A percentile compares a stretch with the other conserved stretches of the same genome.
phyloP scores from a whole-genome alignment of 2,113 vertebrate genomes.

The Melanocharis versteri region DNA sequence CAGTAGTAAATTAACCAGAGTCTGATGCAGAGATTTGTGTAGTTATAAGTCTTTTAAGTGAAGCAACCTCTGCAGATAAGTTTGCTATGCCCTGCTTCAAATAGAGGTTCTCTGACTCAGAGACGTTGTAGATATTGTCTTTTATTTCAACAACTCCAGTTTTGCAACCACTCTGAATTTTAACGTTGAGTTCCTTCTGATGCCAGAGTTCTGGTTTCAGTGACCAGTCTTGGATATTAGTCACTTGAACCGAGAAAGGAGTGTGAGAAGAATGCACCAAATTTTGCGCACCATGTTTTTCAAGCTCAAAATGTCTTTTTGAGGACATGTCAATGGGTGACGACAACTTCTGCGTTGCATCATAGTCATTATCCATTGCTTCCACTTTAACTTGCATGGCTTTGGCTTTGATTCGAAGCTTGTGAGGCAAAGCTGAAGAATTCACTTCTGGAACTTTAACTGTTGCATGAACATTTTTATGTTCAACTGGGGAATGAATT shows the following conservation, averaged over 20 bases:
- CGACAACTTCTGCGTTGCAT: conserved; percentile 78
- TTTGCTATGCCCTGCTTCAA: conserved; percentile 80
- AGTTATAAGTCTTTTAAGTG: conserved; percentile 83
- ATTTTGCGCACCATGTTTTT: conserved; percentile 66
- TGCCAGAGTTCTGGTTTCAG: conserved; percentile 85
- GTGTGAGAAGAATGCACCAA: conserved; percentile 76
- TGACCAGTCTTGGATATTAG: conserved; percentile 87
- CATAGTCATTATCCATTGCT: conserved; percentile 84
- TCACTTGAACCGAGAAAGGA: conserved; percentile 88
- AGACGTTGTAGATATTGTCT: conserved; percentile 75
- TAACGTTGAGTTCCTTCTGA: conserved; percentile 76
- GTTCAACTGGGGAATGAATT: not conserved
- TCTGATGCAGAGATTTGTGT: conserved; percentile 82
- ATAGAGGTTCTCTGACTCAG: conserved; percentile 80
- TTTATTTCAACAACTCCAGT: conserved; percentile 68
- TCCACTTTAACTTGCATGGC: conserved; percentile 92
- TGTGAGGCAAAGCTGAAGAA: conserved; percentile 83
- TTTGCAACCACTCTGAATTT: conserved; percentile 71
- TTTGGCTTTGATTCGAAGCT: conserved; percentile 91
- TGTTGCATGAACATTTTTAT: not conserved
- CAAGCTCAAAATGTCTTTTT: conserved; percentile 73
- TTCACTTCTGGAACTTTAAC: not conserved
- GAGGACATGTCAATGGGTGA: conserved; percentile 76
- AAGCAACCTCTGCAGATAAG: conserved; percentile 82
- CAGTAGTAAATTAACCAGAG: conserved; percentile 78